Evolutionary conservation across 2,888 invertebrate genomes (phyloP).

Genomic region (Melangyna quadrimaculata): DNA sequence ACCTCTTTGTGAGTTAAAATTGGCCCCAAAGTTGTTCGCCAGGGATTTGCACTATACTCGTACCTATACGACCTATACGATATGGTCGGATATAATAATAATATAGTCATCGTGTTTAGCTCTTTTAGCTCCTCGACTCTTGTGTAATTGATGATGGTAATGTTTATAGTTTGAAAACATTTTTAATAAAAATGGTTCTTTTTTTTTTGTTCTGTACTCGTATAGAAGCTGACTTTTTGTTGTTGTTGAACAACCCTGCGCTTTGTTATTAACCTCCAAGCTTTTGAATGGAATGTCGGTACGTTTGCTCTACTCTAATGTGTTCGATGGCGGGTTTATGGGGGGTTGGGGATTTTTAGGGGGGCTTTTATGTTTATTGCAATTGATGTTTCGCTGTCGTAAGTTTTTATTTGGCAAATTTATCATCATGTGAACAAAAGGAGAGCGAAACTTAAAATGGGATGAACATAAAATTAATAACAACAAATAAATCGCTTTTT

Average conservation of each 20-base stretch:
- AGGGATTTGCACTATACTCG: constrained; percentile 50
- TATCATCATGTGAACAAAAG: constrained; percentile 65
- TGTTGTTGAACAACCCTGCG: constrained; percentile 52
- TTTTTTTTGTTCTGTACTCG: too few species aligned
- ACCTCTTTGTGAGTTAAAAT: constrained; percentile 65
- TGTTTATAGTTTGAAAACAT: constrained; percentile 71
- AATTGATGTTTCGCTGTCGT: constrained; percentile 71
- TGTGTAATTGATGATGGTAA: constrained; percentile 70
- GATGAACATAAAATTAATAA: constrained; percentile 68
- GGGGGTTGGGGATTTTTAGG: neutral
- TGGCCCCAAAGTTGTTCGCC: constrained; percentile 69
- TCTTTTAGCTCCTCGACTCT: constrained; percentile 47
- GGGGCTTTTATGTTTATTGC: constrained; percentile 71
- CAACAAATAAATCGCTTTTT: constrained; percentile 68
- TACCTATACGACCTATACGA: neutral
- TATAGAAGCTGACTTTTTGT: neutral
- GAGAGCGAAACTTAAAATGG: constrained; percentile 59
- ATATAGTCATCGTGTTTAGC: constrained; percentile 36
- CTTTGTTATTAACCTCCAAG: constrained; percentile 65
- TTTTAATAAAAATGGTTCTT: constrained; percentile 68
- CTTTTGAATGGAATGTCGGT: constrained; percentile 14
- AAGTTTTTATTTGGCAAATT: constrained; percentile 71
- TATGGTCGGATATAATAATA: neutral
- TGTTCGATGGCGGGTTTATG: constrained; percentile 4
- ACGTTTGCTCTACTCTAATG: constrained; percentile 9